A percentile compares a stretch with the other conserved stretches of the same genome.
Evolutionary conservation across 2,888 invertebrate genomes (phyloP).

Genomic region (Leuctra nigra): DNA sequence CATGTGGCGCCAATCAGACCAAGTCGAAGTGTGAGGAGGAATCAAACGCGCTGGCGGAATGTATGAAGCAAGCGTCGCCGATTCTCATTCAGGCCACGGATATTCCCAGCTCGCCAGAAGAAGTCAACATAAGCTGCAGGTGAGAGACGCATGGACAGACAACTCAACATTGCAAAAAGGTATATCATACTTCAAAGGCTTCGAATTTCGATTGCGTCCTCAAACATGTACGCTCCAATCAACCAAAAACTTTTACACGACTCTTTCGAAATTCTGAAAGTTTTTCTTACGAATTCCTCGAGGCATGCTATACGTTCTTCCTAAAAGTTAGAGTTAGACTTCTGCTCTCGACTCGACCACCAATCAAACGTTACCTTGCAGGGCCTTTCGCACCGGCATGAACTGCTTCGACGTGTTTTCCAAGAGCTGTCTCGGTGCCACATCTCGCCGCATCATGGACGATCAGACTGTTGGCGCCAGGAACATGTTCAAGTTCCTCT

Average conservation of each 20-base stretch:
- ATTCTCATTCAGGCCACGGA: slow-evolving; percentile 1
- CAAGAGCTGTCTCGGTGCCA: slow-evolving; percentile 30
- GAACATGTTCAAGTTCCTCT: slow-evolving; percentile 35
- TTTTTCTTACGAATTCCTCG: too few species aligned
- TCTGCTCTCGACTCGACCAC: too few species aligned
- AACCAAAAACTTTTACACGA: too few species aligned
- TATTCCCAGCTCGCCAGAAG: neutral
- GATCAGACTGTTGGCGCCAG: slow-evolving; percentile 35
- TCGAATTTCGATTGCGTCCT: too few species aligned
- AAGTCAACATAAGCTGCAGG: slow-evolving; percentile 5
- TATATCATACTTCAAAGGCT: too few species aligned
- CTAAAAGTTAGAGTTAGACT: too few species aligned
- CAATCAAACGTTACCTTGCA: too few species aligned
- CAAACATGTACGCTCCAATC: too few species aligned
- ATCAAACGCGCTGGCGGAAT: neutral
- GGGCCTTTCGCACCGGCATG: slow-evolving; percentile 37
- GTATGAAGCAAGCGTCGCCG: neutral
- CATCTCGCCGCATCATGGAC: slow-evolving; percentile 31
- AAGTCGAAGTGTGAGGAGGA: slow-evolving; percentile 1
- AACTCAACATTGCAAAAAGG: too few species aligned
- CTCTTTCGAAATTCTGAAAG: too few species aligned
- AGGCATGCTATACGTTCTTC: too few species aligned
- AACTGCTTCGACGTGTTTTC: slow-evolving; percentile 35
- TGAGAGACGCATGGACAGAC: neutral
- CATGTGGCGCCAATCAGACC: neutral